Evolutionary conservation across 1,140 invertebrate genomes (phyloP).

Genomic region (Drosophila virilis): DNA sequence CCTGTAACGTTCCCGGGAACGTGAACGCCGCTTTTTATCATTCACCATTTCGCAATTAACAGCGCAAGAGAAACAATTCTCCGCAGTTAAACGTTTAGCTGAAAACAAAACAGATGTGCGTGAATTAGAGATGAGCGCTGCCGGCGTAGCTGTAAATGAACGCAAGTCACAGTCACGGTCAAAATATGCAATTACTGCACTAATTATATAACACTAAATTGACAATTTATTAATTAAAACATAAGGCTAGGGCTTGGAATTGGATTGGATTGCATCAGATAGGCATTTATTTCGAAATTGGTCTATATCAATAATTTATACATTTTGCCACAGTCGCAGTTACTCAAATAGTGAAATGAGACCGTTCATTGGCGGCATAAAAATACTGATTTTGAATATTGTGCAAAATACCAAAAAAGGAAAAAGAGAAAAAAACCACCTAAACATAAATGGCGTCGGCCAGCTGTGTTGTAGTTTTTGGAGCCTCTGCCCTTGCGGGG

Average conservation of each 20-base stretch:
- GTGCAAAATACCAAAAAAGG: background rate
- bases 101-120: conserved; percentile 31
- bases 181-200: background rate
- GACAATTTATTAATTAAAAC: too few species aligned
- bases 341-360: background rate
- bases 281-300: too few species aligned
- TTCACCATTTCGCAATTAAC: conserved; percentile 82
- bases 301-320: background rate
- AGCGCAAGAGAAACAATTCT: conserved; percentile 9
- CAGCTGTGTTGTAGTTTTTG: conserved; percentile 39
- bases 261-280: too few species aligned
- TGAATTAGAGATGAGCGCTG: conserved; percentile 25
- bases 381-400: background rate
- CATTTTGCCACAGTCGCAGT: background rate
- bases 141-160: background rate
- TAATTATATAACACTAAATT: too few species aligned
- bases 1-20: conserved; percentile 84
- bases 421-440: conserved; percentile 18
- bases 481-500: conserved; percentile 26
- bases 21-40: conserved; percentile 85
- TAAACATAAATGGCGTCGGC: conserved; percentile 6
- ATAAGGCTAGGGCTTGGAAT: too few species aligned
- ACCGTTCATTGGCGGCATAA: background rate
- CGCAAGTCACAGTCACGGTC: conserved; percentile 11
- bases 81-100: conserved; percentile 32